Percentiles rank a stretch among this genome's conserved stretches.
Conservation (phyloP, 1,140 invertebrate genomes). For the Daktulosphaira vitifoliae region DNA sequence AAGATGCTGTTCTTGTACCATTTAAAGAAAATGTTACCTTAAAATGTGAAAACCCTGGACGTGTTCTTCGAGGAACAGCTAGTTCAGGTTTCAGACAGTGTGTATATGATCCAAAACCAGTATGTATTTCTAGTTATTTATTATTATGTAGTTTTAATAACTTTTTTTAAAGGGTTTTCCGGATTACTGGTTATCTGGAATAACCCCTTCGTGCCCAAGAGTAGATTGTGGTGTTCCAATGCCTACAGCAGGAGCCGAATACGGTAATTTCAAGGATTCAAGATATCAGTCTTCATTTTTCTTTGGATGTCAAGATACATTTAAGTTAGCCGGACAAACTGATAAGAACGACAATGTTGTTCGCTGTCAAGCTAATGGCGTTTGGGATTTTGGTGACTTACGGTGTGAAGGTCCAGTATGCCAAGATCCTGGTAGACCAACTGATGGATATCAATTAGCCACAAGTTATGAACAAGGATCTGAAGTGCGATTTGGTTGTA, state of each 20-base stretch:
- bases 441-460: slow-evolving; percentile 80
- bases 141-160: not conserved
- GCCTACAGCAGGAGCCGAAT: slow-evolving; percentile 83
- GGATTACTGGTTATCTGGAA: slow-evolving; percentile 86
- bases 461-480: slow-evolving; percentile 85
- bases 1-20: slow-evolving; percentile 70
- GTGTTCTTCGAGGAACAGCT: slow-evolving; percentile 66
- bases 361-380: slow-evolving; percentile 79
- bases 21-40: slow-evolving; percentile 85
- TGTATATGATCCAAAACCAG: slow-evolving; percentile 85
- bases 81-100: slow-evolving; percentile 82
- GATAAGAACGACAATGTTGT: slow-evolving; percentile 85
- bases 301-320: slow-evolving; percentile 94
- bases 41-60: slow-evolving; percentile 65
- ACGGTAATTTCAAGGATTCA: slow-evolving; percentile 78
- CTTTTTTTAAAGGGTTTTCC: slow-evolving; percentile 57
- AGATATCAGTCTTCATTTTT: slow-evolving; percentile 86
- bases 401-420: slow-evolving; percentile 93
- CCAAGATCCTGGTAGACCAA: slow-evolving; percentile 85
- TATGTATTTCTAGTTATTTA: slow-evolving; percentile 42
- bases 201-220: slow-evolving; percentile 72
- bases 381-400: slow-evolving; percentile 95
- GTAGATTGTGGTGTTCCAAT: slow-evolving; percentile 79
- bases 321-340: slow-evolving; percentile 86
- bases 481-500: slow-evolving; percentile 82